These are phyloP conservation scores for Drosophila colorata DNA, from an alignment of 2,888 invertebrate species.

Conservation along the genomic window DNA sequence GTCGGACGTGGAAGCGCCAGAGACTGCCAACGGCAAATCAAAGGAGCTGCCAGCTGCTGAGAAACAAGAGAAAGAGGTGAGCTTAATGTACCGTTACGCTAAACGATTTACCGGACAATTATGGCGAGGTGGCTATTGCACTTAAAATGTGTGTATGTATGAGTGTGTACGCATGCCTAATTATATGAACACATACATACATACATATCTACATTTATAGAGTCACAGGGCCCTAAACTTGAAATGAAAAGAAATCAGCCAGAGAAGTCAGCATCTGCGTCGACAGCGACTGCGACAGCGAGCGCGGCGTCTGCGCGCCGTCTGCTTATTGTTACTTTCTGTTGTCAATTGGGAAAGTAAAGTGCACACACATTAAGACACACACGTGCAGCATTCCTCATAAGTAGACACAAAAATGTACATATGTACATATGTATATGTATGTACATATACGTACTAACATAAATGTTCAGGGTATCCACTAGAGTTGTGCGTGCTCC, in stretches of 20 bases:
- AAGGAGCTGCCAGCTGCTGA: conserved; percentile 27
- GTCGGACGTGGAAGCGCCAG: background rate
- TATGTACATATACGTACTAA: background rate
- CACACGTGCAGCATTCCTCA: conserved; percentile 13
- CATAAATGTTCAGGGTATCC: background rate
- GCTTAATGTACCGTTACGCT: conserved; percentile 44
- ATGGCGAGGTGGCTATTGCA: conserved; percentile 11
- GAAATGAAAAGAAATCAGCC: conserved; percentile 45
- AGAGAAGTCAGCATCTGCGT: conserved; percentile 11
- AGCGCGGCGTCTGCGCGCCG: conserved; percentile 7
- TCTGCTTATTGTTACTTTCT: conserved; percentile 42
- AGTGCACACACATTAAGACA: background rate
- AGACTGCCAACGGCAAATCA: conserved; percentile 15
- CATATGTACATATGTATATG: background rate
- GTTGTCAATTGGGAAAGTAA: conserved; percentile 49
- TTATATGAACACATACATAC: background rate
- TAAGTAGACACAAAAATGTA: background rate
- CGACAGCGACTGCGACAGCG: background rate
- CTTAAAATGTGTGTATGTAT: background rate
- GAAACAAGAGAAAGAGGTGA: conserved; percentile 34
- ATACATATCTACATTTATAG: background rate
- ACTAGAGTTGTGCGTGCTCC: background rate
- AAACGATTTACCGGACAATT: conserved; percentile 32
- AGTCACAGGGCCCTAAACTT: conserved; percentile 40
- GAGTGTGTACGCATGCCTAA: conserved; percentile 1